Percentiles rank a stretch among this genome's conserved stretches.
Conservation (phyloP, 2,113 vertebrate genomes). For the Cyanoderma ruficeps region DNA sequence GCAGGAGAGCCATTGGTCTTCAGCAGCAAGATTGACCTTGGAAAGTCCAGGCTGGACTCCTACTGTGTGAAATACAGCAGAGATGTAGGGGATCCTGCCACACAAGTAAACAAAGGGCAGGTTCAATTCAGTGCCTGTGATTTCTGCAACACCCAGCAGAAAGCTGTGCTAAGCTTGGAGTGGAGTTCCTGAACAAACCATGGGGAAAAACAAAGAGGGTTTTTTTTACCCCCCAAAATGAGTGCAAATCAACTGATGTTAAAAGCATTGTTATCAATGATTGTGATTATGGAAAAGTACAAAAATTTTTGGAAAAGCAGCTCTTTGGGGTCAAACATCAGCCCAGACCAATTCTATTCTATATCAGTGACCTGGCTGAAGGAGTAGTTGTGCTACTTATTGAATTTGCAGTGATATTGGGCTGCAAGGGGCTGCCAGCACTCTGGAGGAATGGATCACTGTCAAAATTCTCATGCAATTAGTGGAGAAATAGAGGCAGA, state of each 20-base stretch:
- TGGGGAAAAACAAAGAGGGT: rapidly evolving
- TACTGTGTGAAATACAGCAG: background rate
- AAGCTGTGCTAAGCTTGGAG: background rate
- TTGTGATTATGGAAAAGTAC: background rate
- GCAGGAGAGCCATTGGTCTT: slow-evolving; percentile 13
- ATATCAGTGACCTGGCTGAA: background rate
- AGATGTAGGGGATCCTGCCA: background rate
- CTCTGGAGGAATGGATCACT: slow-evolving; percentile 20
- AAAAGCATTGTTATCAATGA: background rate
- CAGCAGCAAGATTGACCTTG: slow-evolving; percentile 20
- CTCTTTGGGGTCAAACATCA: background rate
- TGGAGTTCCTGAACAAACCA: background rate
- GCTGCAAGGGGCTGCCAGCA: background rate
- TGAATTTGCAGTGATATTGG: background rate
- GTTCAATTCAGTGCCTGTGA: background rate
- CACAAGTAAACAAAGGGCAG: background rate
- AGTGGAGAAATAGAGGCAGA: background rate
- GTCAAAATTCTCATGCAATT: slow-evolving; percentile 11
- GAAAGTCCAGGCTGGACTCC: background rate
- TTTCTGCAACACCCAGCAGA: background rate
- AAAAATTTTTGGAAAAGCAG: background rate
- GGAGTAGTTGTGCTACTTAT: background rate
- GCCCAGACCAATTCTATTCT: background rate
- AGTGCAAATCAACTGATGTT: background rate
- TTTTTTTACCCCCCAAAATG: background rate